Conservation (phyloP, 2,888 invertebrate species). For the Lumbricus terrestris region DNA sequence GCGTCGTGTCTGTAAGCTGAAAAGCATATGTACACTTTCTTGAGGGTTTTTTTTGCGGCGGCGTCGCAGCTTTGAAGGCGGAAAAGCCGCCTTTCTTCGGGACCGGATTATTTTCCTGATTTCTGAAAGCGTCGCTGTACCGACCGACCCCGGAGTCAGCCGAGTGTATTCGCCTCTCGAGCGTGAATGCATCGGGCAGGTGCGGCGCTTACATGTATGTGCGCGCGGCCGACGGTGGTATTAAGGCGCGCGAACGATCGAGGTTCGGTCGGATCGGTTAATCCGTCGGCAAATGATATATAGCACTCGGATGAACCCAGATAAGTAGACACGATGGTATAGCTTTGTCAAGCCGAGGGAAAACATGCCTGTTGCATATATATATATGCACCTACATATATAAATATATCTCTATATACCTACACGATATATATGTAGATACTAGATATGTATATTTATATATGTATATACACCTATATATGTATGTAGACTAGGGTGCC, state of each 20-base stretch:
- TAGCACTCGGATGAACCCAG: slow-evolving; percentile 11
- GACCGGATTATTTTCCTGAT: slow-evolving; percentile 12
- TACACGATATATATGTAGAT: no score
- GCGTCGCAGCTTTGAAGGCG: slow-evolving; percentile 5
- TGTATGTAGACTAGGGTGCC: no score
- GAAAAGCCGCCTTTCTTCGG: not conserved
- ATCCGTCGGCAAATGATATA: slow-evolving; percentile 12
- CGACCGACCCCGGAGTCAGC: not conserved
- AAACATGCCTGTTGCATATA: not conserved
- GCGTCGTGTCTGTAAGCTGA: not conserved
- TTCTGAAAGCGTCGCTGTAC: slow-evolving; percentile 12
- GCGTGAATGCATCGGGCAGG: not conserved
- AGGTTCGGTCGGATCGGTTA: not conserved
- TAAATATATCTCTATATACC: no score
- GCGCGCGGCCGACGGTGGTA: no score
- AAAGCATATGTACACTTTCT: not conserved
- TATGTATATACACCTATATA: no score
- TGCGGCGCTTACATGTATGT: slow-evolving; percentile 3
- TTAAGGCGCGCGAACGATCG: not conserved
- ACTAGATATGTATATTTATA: no score
- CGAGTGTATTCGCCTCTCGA: slow-evolving; percentile 8
- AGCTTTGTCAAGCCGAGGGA: slow-evolving; percentile 7
- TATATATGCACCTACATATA: no score
- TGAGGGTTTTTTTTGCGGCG: not conserved
- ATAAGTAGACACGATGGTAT: not conserved